Conservation (phyloP, 2,113 vertebrate species). For the Chelonoidis abingdonii region DNA sequence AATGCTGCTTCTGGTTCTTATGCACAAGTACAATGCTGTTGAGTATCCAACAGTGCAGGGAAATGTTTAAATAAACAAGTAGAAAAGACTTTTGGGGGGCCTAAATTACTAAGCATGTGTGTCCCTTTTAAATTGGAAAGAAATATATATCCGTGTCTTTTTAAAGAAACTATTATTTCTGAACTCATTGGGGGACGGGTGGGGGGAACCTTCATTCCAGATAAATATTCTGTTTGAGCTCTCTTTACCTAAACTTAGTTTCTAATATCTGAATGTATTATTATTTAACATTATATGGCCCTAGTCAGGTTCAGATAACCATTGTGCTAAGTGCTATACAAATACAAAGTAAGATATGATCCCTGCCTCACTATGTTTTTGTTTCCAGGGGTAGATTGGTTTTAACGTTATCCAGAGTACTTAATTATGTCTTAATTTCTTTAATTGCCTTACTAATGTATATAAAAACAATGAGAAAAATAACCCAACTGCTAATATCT, state of each 20-base stretch:
- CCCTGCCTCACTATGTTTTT: background rate
- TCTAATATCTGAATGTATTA: background rate
- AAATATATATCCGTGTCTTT: background rate
- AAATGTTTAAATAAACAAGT: background rate
- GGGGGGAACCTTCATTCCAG: background rate
- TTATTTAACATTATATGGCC: background rate
- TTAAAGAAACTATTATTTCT: background rate
- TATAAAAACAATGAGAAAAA: background rate
- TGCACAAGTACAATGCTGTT: background rate
- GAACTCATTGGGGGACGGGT: background rate
- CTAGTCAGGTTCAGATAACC: background rate
- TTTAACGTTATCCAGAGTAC: background rate
- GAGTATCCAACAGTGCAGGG: background rate
- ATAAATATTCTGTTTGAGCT: background rate
- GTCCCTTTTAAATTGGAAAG: background rate
- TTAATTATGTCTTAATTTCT: background rate
- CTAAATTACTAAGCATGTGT: background rate
- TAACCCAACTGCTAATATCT: background rate
- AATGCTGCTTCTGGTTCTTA: background rate
- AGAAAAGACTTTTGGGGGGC: background rate
- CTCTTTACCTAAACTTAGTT: background rate
- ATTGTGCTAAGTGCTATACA: background rate
- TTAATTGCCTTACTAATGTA: background rate
- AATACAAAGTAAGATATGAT: background rate
- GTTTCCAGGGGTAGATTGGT: background rate